Evolutionary conservation across 2,113 vertebrate genomes (phyloP), one percentile per base, ranked within the genome.

Genomic region (Alectura lathami): DNA sequence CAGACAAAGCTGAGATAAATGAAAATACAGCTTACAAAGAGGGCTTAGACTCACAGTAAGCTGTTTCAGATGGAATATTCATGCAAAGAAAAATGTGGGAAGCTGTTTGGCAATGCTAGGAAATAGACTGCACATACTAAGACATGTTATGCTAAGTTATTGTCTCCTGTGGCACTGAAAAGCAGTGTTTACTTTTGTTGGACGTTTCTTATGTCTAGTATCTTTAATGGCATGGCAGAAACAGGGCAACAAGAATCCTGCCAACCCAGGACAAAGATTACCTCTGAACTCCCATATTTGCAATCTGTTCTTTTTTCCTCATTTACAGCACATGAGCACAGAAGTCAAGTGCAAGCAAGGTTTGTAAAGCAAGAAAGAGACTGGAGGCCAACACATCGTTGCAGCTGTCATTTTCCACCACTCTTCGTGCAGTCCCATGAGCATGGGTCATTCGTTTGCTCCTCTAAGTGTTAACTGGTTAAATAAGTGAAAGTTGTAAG

Each of bases 1-100:
- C 18, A 60, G 26, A 54, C 40, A 45, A 89, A 69, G n/a, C 7
- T 69, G 27, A 62, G n/a, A 95, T 43, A 64, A 84, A 94, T 67
- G 1, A 91, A 60, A 89, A 89, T 38, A 45, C 15, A 73, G 22
- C 7, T 86, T 87, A 69, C 34, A 66, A 30, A 69, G 53, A 51
- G 36, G 48, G 18, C 48, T 91, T 45, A 93, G 38, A 66, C 27
- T 62, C 13, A 21, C 11, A 79, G 51, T 43, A 51, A 76, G 42
- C 20, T 62, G 42, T 32, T 80, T 80, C 62, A 83, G 78, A 85
- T 47, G 54, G 54, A 90, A 69, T 83, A 74, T 32, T 45, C 8
- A 73, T 24, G 13, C 23, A 47, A 83, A 38, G 42, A 79, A 94
- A 89, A 69, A 21, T 57, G 88, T 45, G 36, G 53, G 70, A 82